Percentiles rank a stretch among this genome's conserved stretches.
Evolutionary conservation across 2,113 vertebrate genomes (phyloP).

Genomic region (Callospermophilus lateralis): DNA sequence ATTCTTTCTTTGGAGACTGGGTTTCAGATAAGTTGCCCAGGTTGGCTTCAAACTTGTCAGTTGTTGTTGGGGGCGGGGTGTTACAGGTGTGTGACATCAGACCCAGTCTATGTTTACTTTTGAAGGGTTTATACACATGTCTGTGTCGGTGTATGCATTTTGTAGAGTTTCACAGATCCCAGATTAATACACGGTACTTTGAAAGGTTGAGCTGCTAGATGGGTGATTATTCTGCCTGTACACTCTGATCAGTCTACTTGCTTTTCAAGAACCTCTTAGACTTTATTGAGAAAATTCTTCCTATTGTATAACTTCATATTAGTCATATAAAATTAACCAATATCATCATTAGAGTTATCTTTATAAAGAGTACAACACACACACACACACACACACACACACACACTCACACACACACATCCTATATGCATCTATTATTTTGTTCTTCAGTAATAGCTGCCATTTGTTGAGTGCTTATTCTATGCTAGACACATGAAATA

Average conservation of each 20-base stretch:
- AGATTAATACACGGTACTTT: neutral
- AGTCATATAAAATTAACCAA: conserved; percentile 14
- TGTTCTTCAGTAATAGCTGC: conserved; percentile 43
- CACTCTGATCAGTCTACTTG: neutral
- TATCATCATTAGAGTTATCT: neutral
- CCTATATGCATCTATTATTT: neutral
- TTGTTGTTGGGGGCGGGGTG: too few species aligned
- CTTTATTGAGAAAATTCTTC: neutral
- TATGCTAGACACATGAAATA: neutral
- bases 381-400: neutral
- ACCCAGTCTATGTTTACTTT: conserved; percentile 19
- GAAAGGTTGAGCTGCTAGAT: neutral
- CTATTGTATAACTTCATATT: neutral
- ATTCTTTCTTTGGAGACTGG: too few species aligned
- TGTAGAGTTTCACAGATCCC: neutral
- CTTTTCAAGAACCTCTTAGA: conserved; percentile 44
- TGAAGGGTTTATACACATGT: neutral
- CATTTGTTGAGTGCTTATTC: neutral
- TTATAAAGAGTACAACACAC: neutral
- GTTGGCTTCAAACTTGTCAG: too few species aligned
- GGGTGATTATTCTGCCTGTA: neutral
- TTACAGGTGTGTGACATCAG: too few species aligned
- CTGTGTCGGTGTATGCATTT: neutral
- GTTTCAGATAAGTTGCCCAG: too few species aligned
- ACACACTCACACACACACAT: neutral